phyloP scores from a whole-genome alignment of 2,113 vertebrate genomes.

The Physeter macrocephalus region DNA sequence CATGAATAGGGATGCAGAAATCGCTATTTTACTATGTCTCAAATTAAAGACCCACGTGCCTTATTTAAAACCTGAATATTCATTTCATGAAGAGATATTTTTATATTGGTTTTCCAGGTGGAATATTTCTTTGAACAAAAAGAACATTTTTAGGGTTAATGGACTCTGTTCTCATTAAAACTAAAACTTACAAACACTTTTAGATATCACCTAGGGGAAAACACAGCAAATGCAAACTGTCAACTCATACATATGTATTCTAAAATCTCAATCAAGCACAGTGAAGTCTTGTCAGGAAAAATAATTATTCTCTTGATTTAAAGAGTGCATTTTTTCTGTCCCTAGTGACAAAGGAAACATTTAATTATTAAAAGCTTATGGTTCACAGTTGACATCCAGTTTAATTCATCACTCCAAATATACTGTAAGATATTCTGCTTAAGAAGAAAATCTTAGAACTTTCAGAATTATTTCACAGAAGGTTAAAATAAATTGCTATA shows the following conservation, averaged over 20 bases:
- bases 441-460: background rate
- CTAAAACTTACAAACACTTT: constrained; percentile 4
- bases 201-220: constrained; percentile 53
- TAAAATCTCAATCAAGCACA: constrained; percentile 77
- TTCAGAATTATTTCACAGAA: background rate
- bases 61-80: background rate
- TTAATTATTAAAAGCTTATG: constrained; percentile 74
- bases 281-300: constrained; percentile 77
- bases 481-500: background rate
- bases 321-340: constrained; percentile 67
- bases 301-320: constrained; percentile 80
- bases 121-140: background rate
- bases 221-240: constrained; percentile 66
- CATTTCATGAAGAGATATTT: background rate
- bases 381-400: constrained; percentile 46
- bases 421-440: background rate
- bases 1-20: background rate
- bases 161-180: constrained; percentile 31
- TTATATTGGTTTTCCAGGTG: background rate
- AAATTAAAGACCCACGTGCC: background rate
- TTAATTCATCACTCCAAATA: constrained; percentile 50
- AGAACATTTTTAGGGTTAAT: constrained; percentile 18
- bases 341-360: constrained; percentile 70
- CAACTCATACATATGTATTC: constrained; percentile 68
- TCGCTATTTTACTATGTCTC: background rate